Evolutionary conservation across 2,113 vertebrate genomes (phyloP), one percentile per base, ranked within the genome.

Genomic region (Polypterus senegalus): DNA sequence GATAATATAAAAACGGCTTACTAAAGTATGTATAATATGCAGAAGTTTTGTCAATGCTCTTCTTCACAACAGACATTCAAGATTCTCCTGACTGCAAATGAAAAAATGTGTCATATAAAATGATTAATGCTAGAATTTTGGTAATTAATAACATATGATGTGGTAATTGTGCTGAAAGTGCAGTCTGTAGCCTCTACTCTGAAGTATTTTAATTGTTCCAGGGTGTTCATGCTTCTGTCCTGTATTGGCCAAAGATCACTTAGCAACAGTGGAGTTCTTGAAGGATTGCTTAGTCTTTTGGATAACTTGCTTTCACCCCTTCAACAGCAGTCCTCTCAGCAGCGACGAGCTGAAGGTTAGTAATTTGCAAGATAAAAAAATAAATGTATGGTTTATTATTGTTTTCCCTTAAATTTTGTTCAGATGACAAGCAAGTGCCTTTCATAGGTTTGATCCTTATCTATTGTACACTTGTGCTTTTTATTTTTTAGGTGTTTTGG

Each of bases 211-310:
- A 27, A 27, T 27, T 27, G 27, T 78, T 77, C 68, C 77, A 99
- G 96, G 72, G 95, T 99, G 65, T 99, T 99, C 75, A 94, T 99
- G 91, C 86, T 99, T 59, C 89, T 99, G 76, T 99, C 96, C 69
- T 99, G 96, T 79, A 94, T 99, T 73, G 96, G 96, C 74, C 96
- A 98, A 77, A 87, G 96, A 80, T 99, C 96, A 4, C 81, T 99
- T 72, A 92, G 92, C 80, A 99, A 99, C 82, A 98, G 93, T 65
- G 95, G 95, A 9, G 95, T 99, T 61, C 74, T 99, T 65, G 96
- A 99, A 86, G 91, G 94, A 59, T 89, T 98, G 58, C 87, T 99
- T 57, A 97, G 97, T 83, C 90, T 99, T 4, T 79, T 98, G 76
- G 93, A 98, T 85, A 92, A 84, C 67, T 79, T 97, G 68, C 73